A percentile compares a stretch with the other conserved stretches of the same genome.
These are phyloP conservation scores for Cheirogaleus major DNA, from an alignment of 2,797 vertebrate species.

Conservation along the genomic window DNA sequence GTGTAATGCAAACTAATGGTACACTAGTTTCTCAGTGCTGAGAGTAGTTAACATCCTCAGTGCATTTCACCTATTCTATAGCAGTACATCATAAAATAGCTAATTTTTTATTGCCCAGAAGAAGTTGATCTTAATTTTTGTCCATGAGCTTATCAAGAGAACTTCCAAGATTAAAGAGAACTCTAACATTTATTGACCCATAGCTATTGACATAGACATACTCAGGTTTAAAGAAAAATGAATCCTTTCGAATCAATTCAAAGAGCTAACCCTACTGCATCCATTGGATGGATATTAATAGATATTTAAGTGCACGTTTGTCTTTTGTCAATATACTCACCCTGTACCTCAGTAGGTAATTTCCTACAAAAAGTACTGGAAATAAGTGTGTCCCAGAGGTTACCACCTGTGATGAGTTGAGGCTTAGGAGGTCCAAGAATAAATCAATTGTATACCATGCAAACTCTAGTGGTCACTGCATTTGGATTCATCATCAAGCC, in stretches of 20 bases:
- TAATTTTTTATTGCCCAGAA: conserved; percentile 43
- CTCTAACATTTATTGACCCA: neutral
- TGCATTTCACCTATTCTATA: neutral
- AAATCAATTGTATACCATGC: neutral
- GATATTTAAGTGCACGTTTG: neutral
- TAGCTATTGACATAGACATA: neutral
- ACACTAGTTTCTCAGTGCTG: neutral
- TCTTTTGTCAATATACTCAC: neutral
- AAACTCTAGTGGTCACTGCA: neutral
- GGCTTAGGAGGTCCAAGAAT: neutral
- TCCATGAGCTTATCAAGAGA: neutral
- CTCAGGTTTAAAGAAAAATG: neutral
- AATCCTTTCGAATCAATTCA: conserved; percentile 39
- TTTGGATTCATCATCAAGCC: neutral
- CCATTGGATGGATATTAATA: neutral
- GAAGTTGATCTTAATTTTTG: conserved; percentile 13
- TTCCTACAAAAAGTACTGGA: neutral
- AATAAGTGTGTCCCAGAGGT: neutral
- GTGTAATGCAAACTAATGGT: neutral
- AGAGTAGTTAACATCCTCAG: neutral
- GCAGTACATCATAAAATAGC: neutral
- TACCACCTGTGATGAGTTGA: neutral
- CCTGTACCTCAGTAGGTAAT: neutral
- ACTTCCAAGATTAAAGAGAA: neutral
- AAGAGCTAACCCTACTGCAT: neutral